Conservation (phyloP, 1,140 invertebrate genomes). For the Heliconius eleuchia region DNA sequence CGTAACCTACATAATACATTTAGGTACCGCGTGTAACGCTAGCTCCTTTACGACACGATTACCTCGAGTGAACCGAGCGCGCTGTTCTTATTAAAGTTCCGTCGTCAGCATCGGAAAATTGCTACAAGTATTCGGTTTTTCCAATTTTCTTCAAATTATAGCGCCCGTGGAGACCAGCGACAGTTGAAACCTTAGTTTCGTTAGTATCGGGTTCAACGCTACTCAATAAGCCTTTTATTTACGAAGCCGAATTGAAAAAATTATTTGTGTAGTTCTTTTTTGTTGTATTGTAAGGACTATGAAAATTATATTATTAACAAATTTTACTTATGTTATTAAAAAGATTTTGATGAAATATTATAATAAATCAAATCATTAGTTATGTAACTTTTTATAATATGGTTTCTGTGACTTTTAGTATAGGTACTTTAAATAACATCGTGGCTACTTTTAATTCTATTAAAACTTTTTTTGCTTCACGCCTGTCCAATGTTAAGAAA, state of each 20-base stretch:
- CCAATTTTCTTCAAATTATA: slow-evolving; percentile 20
- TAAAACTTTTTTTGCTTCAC: too few species aligned
- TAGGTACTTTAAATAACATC: too few species aligned
- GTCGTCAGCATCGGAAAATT: neutral
- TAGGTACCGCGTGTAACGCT: neutral
- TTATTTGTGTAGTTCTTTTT: neutral
- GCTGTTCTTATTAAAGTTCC: slow-evolving; percentile 18
- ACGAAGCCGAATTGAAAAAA: neutral
- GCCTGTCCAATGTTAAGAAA: too few species aligned
- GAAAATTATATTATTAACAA: too few species aligned
- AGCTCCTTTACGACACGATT: neutral
- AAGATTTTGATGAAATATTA: too few species aligned
- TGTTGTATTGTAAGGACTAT: neutral
- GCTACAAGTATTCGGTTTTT: slow-evolving; percentile 11
- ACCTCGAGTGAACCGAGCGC: slow-evolving; percentile 16
- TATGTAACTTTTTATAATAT: too few species aligned
- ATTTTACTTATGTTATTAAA: too few species aligned
- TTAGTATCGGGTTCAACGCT: slow-evolving; percentile 15
- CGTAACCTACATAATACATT: neutral
- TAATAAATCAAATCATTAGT: too few species aligned
- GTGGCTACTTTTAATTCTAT: too few species aligned
- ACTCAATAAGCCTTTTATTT: neutral
- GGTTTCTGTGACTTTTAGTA: too few species aligned
- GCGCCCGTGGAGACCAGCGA: neutral
- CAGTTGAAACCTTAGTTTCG: slow-evolving; percentile 25